Evolutionary conservation across 2,888 invertebrate genomes (phyloP).

Genomic region (Eupithecia subfuscata): DNA sequence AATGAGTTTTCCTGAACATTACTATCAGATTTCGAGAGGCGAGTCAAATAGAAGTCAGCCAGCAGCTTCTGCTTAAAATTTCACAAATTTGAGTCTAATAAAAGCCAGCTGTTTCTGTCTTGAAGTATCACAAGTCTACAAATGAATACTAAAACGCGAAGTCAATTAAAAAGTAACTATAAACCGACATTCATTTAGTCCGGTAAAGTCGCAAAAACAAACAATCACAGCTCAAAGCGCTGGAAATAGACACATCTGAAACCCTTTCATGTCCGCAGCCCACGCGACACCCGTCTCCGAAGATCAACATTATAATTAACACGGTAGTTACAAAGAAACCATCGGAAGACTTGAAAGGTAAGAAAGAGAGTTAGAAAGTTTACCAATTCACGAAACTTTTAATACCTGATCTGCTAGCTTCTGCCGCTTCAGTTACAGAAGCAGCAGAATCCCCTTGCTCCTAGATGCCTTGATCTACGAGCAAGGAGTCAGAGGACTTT

Average conservation of each 20-base stretch:
- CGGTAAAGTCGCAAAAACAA: slow-evolving; percentile 77
- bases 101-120: not conserved
- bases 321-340: slow-evolving; percentile 38
- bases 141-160: slow-evolving; percentile 20
- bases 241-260: slow-evolving; percentile 79
- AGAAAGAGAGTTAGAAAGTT: slow-evolving; percentile 2
- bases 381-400: not conserved
- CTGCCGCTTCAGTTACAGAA: too few species aligned
- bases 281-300: slow-evolving; percentile 58
- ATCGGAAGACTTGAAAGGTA: slow-evolving; percentile 12
- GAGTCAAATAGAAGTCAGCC: not conserved
- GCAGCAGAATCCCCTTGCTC: too few species aligned
- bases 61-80: not conserved
- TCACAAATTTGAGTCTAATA: not conserved
- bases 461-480: too few species aligned
- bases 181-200: slow-evolving; percentile 43
- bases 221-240: slow-evolving; percentile 76
- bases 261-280: slow-evolving; percentile 76
- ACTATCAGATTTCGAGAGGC: not conserved
- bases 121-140: slow-evolving; percentile 8
- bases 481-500: too few species aligned
- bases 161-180: slow-evolving; percentile 33
- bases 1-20: not conserved
- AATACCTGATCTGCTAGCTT: not conserved
- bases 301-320: slow-evolving; percentile 46